Percentiles rank a stretch among this genome's conserved stretches.
These are phyloP conservation scores for Rhizoglyphus robini DNA, from an alignment of 1,140 invertebrate genomes.

Conservation along the genomic window DNA sequence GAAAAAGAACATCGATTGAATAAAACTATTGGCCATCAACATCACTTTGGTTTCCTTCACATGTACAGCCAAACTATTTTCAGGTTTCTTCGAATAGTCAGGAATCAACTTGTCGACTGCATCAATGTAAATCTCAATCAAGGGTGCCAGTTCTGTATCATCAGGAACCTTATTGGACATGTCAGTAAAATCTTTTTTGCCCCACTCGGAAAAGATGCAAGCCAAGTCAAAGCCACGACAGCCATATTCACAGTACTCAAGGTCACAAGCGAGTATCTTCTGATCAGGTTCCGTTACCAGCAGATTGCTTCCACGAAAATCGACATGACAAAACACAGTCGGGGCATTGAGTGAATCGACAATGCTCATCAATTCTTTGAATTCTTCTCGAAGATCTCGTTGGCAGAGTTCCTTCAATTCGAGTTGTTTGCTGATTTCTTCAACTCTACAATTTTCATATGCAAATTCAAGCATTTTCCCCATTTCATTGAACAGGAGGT, in stretches of 20 bases:
- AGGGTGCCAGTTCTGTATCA: background rate
- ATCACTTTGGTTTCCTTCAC: background rate
- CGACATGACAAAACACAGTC: background rate
- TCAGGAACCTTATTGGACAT: background rate
- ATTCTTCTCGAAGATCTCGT: background rate
- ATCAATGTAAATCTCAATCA: background rate
- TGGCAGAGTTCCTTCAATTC: background rate
- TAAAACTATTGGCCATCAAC: background rate
- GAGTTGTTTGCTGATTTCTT: background rate
- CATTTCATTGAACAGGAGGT: background rate
- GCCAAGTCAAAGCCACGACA: background rate
- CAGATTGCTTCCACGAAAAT: background rate
- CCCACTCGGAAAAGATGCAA: background rate
- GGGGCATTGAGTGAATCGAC: background rate
- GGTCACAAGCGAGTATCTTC: background rate
- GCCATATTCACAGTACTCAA: background rate
- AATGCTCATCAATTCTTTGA: background rate
- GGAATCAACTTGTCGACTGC: background rate
- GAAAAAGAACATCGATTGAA: background rate
- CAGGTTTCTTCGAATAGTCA: background rate
- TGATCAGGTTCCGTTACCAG: background rate
- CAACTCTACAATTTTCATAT: too few species aligned
- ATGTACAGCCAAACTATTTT: background rate
- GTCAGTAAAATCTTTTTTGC: background rate
- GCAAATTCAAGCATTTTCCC: too few species aligned